Conservation (phyloP, 1,140 invertebrate species). For the Diprion similis region DNA sequence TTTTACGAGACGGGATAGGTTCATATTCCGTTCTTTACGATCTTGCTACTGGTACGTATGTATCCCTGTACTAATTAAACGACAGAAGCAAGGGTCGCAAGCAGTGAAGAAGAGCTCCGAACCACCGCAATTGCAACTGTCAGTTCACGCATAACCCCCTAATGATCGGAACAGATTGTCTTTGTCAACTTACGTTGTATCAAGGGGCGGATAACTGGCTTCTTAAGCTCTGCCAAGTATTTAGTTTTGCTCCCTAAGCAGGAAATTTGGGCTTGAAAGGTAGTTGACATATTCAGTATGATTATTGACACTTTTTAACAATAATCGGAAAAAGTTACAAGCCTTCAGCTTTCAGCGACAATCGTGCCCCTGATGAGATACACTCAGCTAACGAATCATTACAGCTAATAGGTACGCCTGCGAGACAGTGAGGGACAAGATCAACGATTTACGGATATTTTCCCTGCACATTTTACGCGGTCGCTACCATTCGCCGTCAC, state of each 20-base stretch:
- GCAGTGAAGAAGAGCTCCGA: too few relatives aligned
- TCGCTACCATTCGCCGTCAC: too few relatives aligned
- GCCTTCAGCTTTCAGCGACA: not conserved
- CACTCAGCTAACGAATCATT: too few relatives aligned
- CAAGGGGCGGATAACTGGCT: conserved; percentile 46
- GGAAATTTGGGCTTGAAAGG: conserved; percentile 36
- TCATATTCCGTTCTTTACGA: conserved; percentile 9
- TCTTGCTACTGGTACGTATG: not conserved
- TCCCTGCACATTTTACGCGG: too few relatives aligned
- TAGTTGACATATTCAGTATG: conserved; percentile 21
- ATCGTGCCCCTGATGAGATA: too few relatives aligned
- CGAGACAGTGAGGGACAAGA: too few relatives aligned
- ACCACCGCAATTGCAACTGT: not conserved
- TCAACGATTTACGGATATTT: too few relatives aligned
- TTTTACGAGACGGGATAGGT: not conserved
- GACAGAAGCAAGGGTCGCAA: too few relatives aligned
- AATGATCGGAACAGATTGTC: conserved; percentile 4
- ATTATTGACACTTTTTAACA: not conserved
- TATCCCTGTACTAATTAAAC: too few relatives aligned
- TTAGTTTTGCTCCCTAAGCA: conserved; percentile 48
- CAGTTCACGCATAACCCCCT: conserved; percentile 14
- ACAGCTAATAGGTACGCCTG: too few relatives aligned
- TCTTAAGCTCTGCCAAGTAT: conserved; percentile 47
- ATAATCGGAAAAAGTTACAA: not conserved
- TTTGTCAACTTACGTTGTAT: conserved; percentile 48